Percentiles rank a stretch among this genome's conserved stretches.
Conservation (phyloP, 2,797 vertebrate genomes). For the Streptopelia turtur region DNA sequence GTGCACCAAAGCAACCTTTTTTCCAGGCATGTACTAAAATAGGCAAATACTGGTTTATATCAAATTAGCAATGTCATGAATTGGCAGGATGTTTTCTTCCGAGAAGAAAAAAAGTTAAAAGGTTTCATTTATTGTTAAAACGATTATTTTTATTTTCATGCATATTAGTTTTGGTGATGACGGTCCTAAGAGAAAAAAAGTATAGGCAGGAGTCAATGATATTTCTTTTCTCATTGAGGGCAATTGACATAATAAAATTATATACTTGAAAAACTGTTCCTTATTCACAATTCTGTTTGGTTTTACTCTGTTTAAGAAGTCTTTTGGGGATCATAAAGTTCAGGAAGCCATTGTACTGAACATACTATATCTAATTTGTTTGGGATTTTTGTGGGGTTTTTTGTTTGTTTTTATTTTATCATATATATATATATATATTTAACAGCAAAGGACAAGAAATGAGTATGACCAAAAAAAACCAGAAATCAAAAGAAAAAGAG, state of each 20-base stretch:
- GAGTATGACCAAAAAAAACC: background rate
- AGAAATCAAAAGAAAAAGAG: fast-evolving
- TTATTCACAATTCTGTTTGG: background rate
- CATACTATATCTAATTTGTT: fast-evolving
- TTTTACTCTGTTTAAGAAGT: background rate
- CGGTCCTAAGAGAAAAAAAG: background rate
- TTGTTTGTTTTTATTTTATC: background rate
- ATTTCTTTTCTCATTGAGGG: background rate
- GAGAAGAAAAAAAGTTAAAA: background rate
- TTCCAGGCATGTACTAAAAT: background rate
- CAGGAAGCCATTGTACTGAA: background rate
- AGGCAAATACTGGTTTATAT: background rate
- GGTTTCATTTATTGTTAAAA: background rate
- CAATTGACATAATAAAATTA: background rate
- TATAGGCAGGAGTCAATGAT: background rate
- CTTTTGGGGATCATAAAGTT: background rate
- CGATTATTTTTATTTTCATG: background rate
- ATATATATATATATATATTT: no score
- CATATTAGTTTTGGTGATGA: background rate
- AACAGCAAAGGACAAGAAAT: background rate
- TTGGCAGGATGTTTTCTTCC: background rate
- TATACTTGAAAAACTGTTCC: background rate
- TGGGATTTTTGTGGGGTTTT: fast-evolving
- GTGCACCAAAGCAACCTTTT: background rate
- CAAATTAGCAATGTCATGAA: background rate